A percentile compares a stretch with the other conserved stretches of the same genome.
Evolutionary conservation across 2,113 vertebrate genomes (phyloP).

Genomic region (Phaethornis superciliosus): DNA sequence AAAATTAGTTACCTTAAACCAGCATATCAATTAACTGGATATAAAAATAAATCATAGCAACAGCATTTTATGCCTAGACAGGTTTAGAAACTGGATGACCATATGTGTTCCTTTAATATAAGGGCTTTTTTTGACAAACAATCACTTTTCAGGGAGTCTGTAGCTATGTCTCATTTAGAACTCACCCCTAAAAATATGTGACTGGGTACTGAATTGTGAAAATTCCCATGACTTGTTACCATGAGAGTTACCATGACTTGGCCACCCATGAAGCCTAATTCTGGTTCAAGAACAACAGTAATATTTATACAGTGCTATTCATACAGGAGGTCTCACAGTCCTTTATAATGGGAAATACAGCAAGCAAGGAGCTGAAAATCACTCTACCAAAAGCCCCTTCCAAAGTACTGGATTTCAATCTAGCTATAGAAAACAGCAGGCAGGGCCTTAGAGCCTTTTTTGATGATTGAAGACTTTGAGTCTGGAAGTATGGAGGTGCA

Average conservation of each 20-base stretch:
- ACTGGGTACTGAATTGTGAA: slow-evolving; percentile 11
- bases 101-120: neutral
- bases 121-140: neutral
- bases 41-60: neutral
- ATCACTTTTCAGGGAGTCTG: slow-evolving; percentile 12
- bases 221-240: neutral
- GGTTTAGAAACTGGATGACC: neutral
- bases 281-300: neutral
- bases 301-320: slow-evolving; percentile 1
- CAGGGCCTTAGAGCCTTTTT: neutral
- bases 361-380: neutral
- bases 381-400: neutral
- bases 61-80: neutral
- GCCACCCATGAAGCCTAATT: slow-evolving; percentile 33
- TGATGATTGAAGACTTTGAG: neutral
- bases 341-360: slow-evolving; percentile 27
- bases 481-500: neutral
- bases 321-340: neutral
- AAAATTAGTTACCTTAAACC: neutral
- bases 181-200: neutral
- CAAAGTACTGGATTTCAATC: slow-evolving; percentile 44
- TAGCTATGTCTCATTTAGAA: neutral
- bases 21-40: neutral
- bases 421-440: neutral
- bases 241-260: slow-evolving; percentile 19